Percentiles rank a stretch among this genome's conserved stretches.
Conservation (phyloP, 1,140 invertebrate genomes). For the Drosophila busckii region DNA sequence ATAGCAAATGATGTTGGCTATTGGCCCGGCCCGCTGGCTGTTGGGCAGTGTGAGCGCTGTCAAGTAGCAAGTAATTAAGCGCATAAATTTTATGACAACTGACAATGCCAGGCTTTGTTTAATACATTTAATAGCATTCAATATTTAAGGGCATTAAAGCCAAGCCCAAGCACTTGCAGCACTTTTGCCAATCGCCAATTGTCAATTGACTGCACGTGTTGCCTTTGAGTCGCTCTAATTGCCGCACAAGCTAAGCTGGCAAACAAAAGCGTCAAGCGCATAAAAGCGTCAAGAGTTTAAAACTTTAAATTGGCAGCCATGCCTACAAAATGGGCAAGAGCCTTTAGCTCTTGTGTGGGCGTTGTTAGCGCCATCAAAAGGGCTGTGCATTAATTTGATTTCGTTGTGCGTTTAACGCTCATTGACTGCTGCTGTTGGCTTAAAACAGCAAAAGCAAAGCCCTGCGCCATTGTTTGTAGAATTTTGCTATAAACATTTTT, state of each 20-base stretch:
- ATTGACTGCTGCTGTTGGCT: constrained; percentile 40
- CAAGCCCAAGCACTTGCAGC: too few species aligned
- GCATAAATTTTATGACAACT: constrained; percentile 64
- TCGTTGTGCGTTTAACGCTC: constrained; percentile 37
- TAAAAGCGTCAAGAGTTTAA: constrained; percentile 51
- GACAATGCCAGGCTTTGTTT: constrained; percentile 23
- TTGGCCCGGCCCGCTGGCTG: constrained; percentile 7
- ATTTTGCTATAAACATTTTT: constrained; percentile 62
- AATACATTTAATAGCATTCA: not conserved
- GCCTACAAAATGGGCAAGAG: constrained; percentile 29
- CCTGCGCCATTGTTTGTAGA: constrained; percentile 18
- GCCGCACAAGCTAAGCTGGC: not conserved
- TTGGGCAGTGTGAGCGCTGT: constrained; percentile 36
- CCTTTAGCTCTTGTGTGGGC: not conserved
- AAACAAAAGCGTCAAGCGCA: constrained; percentile 20
- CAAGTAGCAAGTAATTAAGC: constrained; percentile 58
- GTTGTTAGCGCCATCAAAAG: not conserved
- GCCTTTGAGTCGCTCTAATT: constrained; percentile 40
- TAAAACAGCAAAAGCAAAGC: constrained; percentile 18
- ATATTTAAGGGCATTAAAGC: too few species aligned
- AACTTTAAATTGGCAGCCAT: constrained; percentile 58
- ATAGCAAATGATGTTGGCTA: constrained; percentile 70
- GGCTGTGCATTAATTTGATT: constrained; percentile 54
- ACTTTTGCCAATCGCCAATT: constrained; percentile 1
- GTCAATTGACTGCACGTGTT: constrained; percentile 49